Evolutionary conservation across 2,113 vertebrate species (phyloP).

Genomic region (Lophius piscatorius): DNA sequence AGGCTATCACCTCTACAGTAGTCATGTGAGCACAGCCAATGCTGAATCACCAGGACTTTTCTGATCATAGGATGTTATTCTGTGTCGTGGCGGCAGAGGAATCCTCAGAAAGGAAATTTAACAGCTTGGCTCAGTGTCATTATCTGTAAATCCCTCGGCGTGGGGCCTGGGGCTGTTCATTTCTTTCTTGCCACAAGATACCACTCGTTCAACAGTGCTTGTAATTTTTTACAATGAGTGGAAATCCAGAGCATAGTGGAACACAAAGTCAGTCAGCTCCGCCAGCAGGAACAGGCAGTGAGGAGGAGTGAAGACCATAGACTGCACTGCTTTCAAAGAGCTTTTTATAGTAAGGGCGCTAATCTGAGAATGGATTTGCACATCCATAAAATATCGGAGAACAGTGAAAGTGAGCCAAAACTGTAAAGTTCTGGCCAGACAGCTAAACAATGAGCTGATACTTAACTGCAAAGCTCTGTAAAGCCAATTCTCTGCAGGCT

Average conservation of each 20-base stretch:
- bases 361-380: slow-evolving; percentile 41
- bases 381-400: slow-evolving; percentile 13
- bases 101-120: background rate
- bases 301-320: slow-evolving; percentile 20
- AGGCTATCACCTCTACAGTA: slow-evolving; percentile 27
- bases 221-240: slow-evolving; percentile 36
- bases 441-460: no score
- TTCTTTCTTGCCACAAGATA: slow-evolving; percentile 22
- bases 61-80: slow-evolving; percentile 7
- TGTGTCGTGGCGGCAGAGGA: slow-evolving; percentile 19
- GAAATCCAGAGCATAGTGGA: slow-evolving; percentile 44
- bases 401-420: no score
- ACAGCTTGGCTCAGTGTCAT: background rate
- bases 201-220: slow-evolving; percentile 14
- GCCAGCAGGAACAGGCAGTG: slow-evolving; percentile 18
- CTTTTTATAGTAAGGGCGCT: slow-evolving; percentile 15
- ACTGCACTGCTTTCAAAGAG: slow-evolving; percentile 8
- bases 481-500: no score
- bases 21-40: slow-evolving; percentile 9
- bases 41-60: slow-evolving; percentile 22
- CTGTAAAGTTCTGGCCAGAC: no score
- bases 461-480: no score
- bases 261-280: slow-evolving; percentile 24
- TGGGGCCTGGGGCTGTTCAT: slow-evolving; percentile 1
- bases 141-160: slow-evolving; percentile 7